Evolutionary conservation across 2,113 vertebrate species (phyloP).

Genomic region (Andinoacara biseriatus): DNA sequence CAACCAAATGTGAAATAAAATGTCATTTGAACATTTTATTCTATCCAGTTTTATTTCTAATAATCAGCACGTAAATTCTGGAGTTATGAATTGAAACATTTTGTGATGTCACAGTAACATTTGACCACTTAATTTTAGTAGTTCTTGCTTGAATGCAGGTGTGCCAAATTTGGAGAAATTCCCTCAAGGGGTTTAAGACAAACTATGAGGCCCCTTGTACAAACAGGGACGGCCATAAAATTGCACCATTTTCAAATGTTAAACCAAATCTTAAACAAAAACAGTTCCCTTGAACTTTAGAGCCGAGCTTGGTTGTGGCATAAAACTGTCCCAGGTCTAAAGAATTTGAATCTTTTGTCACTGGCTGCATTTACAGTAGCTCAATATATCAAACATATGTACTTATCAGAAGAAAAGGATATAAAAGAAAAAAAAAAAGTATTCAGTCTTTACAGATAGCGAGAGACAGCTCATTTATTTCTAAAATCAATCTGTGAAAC

Average conservation of each 20-base stretch:
- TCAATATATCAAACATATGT: accelerated
- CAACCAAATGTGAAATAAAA: background rate
- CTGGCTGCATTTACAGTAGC: background rate
- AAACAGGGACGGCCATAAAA: background rate
- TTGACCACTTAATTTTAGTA: too few relatives aligned
- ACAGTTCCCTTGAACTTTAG: background rate
- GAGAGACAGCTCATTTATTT: conserved; percentile 62
- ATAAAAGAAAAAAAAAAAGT: conserved; percentile 79
- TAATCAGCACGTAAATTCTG: too few relatives aligned
- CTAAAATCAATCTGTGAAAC: conserved; percentile 73
- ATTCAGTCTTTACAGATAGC: conserved; percentile 78
- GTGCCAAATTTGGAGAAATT: background rate
- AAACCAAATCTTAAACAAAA: background rate
- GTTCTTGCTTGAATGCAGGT: too few relatives aligned
- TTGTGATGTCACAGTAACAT: too few relatives aligned
- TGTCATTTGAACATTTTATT: too few relatives aligned
- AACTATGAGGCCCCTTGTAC: background rate
- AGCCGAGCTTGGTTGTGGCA: background rate
- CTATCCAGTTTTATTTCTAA: too few relatives aligned
- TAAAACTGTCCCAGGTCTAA: background rate
- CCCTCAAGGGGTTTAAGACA: background rate
- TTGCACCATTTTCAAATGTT: background rate
- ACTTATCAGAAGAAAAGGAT: background rate
- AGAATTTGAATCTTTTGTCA: background rate
- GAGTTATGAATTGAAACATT: too few relatives aligned